phyloP scores from a whole-genome alignment of 1,140 invertebrate species.

The Delia radicum region DNA sequence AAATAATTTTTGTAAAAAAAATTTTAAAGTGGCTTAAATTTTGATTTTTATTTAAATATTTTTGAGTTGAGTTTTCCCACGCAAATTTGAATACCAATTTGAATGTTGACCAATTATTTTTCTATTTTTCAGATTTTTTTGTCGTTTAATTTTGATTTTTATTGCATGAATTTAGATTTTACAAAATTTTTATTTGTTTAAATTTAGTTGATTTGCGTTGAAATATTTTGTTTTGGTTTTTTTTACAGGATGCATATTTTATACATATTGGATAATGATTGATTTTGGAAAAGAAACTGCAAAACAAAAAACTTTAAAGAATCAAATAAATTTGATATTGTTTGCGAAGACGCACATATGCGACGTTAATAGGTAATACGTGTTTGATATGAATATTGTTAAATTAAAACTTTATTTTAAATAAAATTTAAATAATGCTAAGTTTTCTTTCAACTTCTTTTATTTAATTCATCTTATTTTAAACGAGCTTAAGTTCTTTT shows the following conservation, averaged over 20 bases:
- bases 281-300: too few relatives aligned
- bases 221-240: background rate
- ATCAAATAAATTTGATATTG: too few relatives aligned
- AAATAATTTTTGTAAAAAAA: background rate
- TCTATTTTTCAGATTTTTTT: background rate
- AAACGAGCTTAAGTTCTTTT: too few relatives aligned
- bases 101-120: background rate
- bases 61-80: background rate
- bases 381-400: too few relatives aligned
- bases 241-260: background rate
- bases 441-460: too few relatives aligned
- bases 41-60: background rate
- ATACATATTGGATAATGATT: background rate
- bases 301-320: too few relatives aligned
- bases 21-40: background rate
- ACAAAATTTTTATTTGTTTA: background rate
- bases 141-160: background rate
- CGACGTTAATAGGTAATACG: too few relatives aligned
- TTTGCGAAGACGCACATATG: too few relatives aligned
- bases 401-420: too few relatives aligned
- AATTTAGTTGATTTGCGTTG: background rate
- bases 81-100: background rate
- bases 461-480: too few relatives aligned
- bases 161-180: background rate
- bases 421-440: too few relatives aligned